Evolutionary conservation across 1,140 invertebrate species (phyloP), one percentile per base, ranked within the genome.

Genomic region (Geopemphigus sp.): DNA sequence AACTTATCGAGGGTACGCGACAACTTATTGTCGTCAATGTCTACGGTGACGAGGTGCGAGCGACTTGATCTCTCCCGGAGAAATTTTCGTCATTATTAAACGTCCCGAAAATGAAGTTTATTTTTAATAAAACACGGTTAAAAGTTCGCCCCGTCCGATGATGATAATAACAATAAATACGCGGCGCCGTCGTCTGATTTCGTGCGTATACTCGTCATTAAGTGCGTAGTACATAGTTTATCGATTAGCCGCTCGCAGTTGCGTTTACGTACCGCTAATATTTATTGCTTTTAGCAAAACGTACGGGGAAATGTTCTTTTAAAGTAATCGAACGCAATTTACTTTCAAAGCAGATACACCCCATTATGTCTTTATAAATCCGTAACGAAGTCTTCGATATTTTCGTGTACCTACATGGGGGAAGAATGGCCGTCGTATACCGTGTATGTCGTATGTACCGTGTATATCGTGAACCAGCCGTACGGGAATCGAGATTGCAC

Each of bases 1-100:
- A 12, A 74, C 54, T 59, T 57, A 76, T 76, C 73, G 59, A 76
- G 61, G 14, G 47, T 63, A n/a, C n/a, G n/a, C 63, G 39, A 78
- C 57, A 78, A 14, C 32, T n/a, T 63, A 29, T 53, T 14, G 74
- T 17, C 10, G 50, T 17, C 39, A 63, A 22, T 24, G 22, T 50
- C 12, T 11, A 10, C 47, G 10, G 1, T 10, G 5, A 8, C 22
- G n/a, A 6, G 24, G 45, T 14, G 22, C 5, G 3, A 3, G 11
- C 8, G 47, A 68, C n/a, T 50, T 47, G 12, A 50, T 50, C 15
- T n/a, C 15, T 10, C 5, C 10, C 6, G 0, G 14, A 15, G 22
- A 68, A 26, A 24, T 50, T 19, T 10, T 17, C 22, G 50, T 17
- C 15, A 68, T 50, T 26, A 17, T 50, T 47, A 26, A 24, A 50